Percentiles rank a stretch among this genome's conserved stretches.
Conservation (phyloP, 2,113 vertebrate genomes). For the Hirundichthys speculiger region DNA sequence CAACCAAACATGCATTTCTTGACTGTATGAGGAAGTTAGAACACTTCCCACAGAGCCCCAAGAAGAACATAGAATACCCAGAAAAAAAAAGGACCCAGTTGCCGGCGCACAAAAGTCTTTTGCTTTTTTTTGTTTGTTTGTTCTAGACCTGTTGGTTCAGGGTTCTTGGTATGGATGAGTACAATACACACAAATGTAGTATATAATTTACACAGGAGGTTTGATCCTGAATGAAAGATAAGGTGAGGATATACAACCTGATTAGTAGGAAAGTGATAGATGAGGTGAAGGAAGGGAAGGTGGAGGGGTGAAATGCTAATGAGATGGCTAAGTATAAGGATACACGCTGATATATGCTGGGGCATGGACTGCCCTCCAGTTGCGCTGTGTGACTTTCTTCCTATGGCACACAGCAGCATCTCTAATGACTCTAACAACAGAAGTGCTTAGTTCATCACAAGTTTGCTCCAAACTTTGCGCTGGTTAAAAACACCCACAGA, state of each 20-base stretch:
- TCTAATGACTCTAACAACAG: constrained; percentile 63
- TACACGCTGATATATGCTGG: constrained; percentile 56
- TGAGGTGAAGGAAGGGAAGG: constrained; percentile 33
- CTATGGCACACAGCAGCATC: constrained; percentile 44
- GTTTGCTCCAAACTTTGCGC: constrained; percentile 47
- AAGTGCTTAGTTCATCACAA: constrained; percentile 73
- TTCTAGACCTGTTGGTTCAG: not conserved
- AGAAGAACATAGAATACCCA: no score
- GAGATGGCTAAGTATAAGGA: constrained; percentile 26
- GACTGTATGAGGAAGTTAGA: no score
- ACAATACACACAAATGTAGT: constrained; percentile 8
- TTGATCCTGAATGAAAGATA: constrained; percentile 26
- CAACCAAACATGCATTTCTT: no score
- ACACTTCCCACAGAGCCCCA: no score
- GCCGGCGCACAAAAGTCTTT: no score
- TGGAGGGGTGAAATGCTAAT: constrained; percentile 42
- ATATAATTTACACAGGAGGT: constrained; percentile 21
- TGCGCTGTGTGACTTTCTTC: constrained; percentile 57
- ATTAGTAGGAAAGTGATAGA: constrained; percentile 40
- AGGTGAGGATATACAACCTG: constrained; percentile 28
- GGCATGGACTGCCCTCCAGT: constrained; percentile 51
- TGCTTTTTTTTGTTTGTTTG: no score
- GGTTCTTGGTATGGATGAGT: not conserved
- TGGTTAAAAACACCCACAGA: constrained; percentile 38
- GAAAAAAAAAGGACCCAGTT: no score